Percentiles rank a stretch among this genome's conserved stretches.
These are phyloP conservation scores for Chrysemys picta DNA, from an alignment of 2,113 vertebrate genomes.

Conservation along the genomic window DNA sequence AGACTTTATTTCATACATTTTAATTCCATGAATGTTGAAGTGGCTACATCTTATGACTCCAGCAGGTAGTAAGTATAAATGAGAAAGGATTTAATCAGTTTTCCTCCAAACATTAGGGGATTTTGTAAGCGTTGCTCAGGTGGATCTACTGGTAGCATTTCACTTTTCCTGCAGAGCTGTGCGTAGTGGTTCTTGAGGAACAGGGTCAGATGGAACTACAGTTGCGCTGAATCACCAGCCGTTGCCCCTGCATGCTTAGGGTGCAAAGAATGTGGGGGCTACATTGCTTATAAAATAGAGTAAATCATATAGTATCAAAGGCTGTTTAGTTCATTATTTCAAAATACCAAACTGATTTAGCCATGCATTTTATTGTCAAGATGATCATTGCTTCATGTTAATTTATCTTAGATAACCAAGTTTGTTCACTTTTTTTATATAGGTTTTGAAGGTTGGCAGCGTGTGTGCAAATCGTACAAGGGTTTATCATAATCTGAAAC, in stretches of 20 bases:
- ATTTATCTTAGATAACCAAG: neutral
- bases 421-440: conserved; percentile 50
- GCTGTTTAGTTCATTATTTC: neutral
- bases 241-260: neutral
- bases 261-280: neutral
- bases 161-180: neutral
- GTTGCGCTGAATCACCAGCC: neutral
- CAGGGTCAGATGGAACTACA: neutral
- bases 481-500: conserved; percentile 86
- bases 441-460: conserved; percentile 81
- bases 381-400: neutral
- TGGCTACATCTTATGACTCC: neutral
- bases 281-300: neutral
- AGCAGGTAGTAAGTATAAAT: neutral
- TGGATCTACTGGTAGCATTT: neutral
- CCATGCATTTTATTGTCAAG: neutral
- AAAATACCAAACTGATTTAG: neutral
- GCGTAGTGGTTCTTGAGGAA: neutral
- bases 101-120: neutral
- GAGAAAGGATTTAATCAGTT: conserved; percentile 16
- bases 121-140: conserved; percentile 1
- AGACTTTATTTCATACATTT: neutral
- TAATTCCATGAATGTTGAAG: neutral
- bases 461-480: conserved; percentile 84
- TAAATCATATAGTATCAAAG: neutral